Evolutionary conservation across 2,797 vertebrate genomes (phyloP).

Genomic region (Euphonia xanthogaster): DNA sequence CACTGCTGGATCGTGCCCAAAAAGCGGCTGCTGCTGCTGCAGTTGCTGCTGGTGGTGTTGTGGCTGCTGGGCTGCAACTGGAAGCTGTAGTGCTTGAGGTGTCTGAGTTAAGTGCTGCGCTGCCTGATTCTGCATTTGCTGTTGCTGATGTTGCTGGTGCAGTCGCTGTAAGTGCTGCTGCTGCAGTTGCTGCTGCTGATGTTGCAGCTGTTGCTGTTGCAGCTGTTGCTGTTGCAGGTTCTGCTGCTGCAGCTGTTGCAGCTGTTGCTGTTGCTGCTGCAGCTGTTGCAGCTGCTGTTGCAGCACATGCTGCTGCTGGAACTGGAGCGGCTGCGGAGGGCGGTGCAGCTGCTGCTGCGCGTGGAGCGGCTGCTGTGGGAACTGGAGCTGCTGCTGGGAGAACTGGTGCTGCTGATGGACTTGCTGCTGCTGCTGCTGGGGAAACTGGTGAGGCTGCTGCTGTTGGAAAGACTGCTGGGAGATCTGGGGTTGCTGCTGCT

Average conservation of each 20-base stretch:
- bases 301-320: slow-evolving; percentile 81
- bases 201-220: slow-evolving; percentile 72
- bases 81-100: slow-evolving; percentile 73
- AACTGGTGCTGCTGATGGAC: slow-evolving; percentile 76
- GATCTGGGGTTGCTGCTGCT: slow-evolving; percentile 75
- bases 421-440: slow-evolving; percentile 70
- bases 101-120: slow-evolving; percentile 69
- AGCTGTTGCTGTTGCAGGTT: slow-evolving; percentile 78
- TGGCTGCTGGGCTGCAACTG: slow-evolving; percentile 68
- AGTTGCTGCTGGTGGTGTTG: slow-evolving; percentile 70
- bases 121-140: slow-evolving; percentile 79
- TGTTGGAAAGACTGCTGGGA: slow-evolving; percentile 70
- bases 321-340: slow-evolving; percentile 75
- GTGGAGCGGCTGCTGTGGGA: slow-evolving; percentile 78
- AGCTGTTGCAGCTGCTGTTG: slow-evolving; percentile 82
- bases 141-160: slow-evolving; percentile 80
- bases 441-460: slow-evolving; percentile 68
- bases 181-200: slow-evolving; percentile 78
- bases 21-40: slow-evolving; percentile 82
- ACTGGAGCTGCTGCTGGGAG: slow-evolving; percentile 77
- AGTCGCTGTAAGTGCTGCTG: slow-evolving; percentile 78
- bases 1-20: slow-evolving; percentile 88
- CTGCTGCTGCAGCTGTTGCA: slow-evolving; percentile 82
- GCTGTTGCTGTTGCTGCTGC: slow-evolving; percentile 81
- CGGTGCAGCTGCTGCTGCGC: slow-evolving; percentile 79